Evolutionary conservation across 2,888 invertebrate species (phyloP), one percentile per base, ranked within the genome.

Genomic region (Papilio protenor): DNA sequence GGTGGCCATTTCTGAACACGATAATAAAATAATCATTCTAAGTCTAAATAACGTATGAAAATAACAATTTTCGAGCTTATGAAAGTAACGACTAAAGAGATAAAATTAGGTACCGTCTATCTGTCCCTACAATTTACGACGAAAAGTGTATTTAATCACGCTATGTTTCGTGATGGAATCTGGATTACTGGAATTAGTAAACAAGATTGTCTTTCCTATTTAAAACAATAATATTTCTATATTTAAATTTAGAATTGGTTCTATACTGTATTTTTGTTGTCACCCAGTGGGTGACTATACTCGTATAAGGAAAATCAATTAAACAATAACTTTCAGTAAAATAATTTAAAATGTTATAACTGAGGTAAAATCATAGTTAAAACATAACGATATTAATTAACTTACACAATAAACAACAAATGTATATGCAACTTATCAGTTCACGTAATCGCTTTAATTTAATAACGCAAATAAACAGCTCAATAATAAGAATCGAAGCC

Each of bases 101-200:
- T 40, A 40, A 45, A 11, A 45, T 8, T 45, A 21, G n/a, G 5
- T n/a, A 2, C n/a, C 11, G 1, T 45, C 45, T 45, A 45, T n/a
- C 11, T n/a, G n/a, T n/a, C 14, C 66, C 3, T n/a, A 66, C 2
- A 40, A n/a, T 40, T 21, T 21, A 45, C 1, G 4, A 69, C 21
- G 45, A 40, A 21, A 69, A 69, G 8, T 45, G 14, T n/a, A 3
- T 21, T 21, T 69, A 69, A 69, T 69, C 66, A 69, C 66, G 66
- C 66, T 21, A 69, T 69, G 21, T 45, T 11, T 69, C 66, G 66
- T 69, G 66, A 21, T 3, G 66, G 66, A 69, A 69, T 69, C 66
- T 69, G 45, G 45, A 69, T 66, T 11, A 27, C 33, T 10, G 21
- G 45, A 45, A 69, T 45, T 21, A 40, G 40, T 40, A 45, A 69